These are phyloP conservation scores for Oxyscelio sp. DNA, from an alignment of 2,888 invertebrate genomes.

Conservation along the genomic window DNA sequence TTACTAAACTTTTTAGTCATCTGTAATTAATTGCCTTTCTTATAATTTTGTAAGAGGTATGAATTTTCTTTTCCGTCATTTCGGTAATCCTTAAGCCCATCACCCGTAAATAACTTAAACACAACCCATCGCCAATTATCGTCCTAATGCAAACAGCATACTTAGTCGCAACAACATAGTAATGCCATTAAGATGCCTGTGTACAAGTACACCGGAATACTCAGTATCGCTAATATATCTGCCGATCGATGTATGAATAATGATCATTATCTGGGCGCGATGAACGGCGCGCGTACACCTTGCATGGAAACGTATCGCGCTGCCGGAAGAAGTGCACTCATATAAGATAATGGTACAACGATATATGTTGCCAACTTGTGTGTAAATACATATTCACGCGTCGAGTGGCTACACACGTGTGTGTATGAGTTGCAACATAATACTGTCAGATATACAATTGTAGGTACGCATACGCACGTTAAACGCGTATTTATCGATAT, in stretches of 20 bases:
- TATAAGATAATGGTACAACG: slow-evolving; percentile 60
- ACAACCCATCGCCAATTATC: slow-evolving; percentile 51
- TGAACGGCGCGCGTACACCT: slow-evolving; percentile 46
- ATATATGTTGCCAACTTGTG: slow-evolving; percentile 27
- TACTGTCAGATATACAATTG: slow-evolving; percentile 72
- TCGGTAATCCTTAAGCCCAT: slow-evolving; percentile 33
- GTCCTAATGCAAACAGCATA: slow-evolving; percentile 55
- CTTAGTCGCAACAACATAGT: slow-evolving; percentile 45
- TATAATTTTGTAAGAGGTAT: too few species aligned
- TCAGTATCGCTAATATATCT: slow-evolving; percentile 57
- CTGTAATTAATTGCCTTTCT: too few species aligned
- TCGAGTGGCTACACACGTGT: slow-evolving; percentile 24
- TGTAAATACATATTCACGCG: slow-evolving; percentile 31
- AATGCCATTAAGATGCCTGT: slow-evolving; percentile 58
- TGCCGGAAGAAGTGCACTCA: slow-evolving; percentile 67
- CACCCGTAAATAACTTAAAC: slow-evolving; percentile 53
- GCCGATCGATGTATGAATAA: slow-evolving; percentile 72
- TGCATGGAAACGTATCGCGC: slow-evolving; percentile 58
- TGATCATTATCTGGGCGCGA: slow-evolving; percentile 60
- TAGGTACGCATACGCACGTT: slow-evolving; percentile 74
- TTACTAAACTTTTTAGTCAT: too few species aligned
- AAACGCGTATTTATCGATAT: slow-evolving; percentile 77
- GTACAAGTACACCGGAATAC: slow-evolving; percentile 31
- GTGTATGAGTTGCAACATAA: slow-evolving; percentile 50
- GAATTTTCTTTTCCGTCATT: slow-evolving; percentile 39